Percentiles rank a stretch among this genome's conserved stretches.
Evolutionary conservation across 1,140 invertebrate species (phyloP).

Genomic region (Drosophila auraria): DNA sequence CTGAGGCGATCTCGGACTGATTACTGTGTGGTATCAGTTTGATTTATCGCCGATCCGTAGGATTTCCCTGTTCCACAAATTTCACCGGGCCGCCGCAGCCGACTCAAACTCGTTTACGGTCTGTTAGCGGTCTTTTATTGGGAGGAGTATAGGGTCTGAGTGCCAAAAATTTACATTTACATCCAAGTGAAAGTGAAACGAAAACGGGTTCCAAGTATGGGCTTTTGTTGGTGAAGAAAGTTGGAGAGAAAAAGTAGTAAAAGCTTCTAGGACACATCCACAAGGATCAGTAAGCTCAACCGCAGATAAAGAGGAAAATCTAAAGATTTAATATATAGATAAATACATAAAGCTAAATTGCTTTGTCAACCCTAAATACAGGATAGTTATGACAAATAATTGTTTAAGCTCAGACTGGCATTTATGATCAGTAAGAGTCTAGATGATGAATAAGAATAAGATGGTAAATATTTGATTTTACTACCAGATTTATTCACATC

Average conservation of each 20-base stretch:
- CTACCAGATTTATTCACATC: not conserved
- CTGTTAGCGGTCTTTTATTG: constrained; percentile 29
- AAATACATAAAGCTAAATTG: too few relatives aligned
- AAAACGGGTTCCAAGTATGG: constrained; percentile 14
- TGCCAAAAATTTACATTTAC: constrained; percentile 31
- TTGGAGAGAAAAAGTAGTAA: not conserved
- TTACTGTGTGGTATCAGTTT: constrained; percentile 27
- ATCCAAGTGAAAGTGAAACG: constrained; percentile 21
- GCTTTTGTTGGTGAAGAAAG: not conserved
- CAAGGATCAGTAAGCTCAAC: too few relatives aligned
- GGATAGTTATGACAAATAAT: too few relatives aligned
- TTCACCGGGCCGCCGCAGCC: constrained; percentile 3
- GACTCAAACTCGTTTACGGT: constrained; percentile 34
- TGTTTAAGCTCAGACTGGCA: too few relatives aligned
- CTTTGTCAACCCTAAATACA: too few relatives aligned
- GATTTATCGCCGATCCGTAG: constrained; percentile 31
- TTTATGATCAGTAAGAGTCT: too few relatives aligned
- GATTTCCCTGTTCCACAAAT: constrained; percentile 28
- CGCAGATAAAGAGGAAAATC: too few relatives aligned
- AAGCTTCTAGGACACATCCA: not conserved
- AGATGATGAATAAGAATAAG: too few relatives aligned
- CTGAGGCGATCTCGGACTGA: constrained; percentile 9
- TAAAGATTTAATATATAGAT: too few relatives aligned
- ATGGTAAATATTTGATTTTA: not conserved
- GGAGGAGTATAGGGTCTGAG: constrained; percentile 16